phyloP scores from a whole-genome alignment of 2,113 vertebrate genomes.

The Clarias magur region DNA sequence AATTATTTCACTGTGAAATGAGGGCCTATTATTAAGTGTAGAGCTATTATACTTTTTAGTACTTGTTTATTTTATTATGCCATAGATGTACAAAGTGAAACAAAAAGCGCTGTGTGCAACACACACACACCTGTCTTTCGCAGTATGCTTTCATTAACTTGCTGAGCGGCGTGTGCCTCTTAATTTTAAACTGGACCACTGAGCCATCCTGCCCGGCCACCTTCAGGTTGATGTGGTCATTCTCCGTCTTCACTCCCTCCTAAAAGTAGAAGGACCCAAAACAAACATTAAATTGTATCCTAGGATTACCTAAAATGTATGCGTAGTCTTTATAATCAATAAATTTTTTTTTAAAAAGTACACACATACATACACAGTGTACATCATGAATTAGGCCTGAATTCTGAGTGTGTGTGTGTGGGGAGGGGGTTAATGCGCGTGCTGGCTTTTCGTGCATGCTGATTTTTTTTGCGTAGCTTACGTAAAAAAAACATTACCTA shows the following conservation, averaged over 20 bases:
- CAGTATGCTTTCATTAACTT: constrained; percentile 97
- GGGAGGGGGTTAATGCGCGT: neutral
- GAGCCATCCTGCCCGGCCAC: constrained; percentile 92
- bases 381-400: neutral
- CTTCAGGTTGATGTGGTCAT: constrained; percentile 92
- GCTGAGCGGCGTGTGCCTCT: constrained; percentile 89
- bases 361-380: neutral
- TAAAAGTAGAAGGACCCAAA: constrained; percentile 52
- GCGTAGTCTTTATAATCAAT: neutral
- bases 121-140: constrained; percentile 83
- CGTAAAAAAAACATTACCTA: neutral
- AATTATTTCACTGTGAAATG: too few species aligned
- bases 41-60: too few species aligned
- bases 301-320: too few species aligned
- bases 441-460: neutral
- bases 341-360: too few species aligned
- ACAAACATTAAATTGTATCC: neutral
- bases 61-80: too few species aligned
- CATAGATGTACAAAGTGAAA: neutral
- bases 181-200: constrained; percentile 93
- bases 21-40: too few species aligned
- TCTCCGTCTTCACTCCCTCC: constrained; percentile 91
- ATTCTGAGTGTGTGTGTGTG: neutral
- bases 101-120: neutral
- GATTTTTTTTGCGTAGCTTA: neutral